A percentile compares a stretch with the other conserved stretches of the same genome.
Evolutionary conservation across 2,888 invertebrate species (phyloP).

Genomic region (Pyrrhosoma nymphula): DNA sequence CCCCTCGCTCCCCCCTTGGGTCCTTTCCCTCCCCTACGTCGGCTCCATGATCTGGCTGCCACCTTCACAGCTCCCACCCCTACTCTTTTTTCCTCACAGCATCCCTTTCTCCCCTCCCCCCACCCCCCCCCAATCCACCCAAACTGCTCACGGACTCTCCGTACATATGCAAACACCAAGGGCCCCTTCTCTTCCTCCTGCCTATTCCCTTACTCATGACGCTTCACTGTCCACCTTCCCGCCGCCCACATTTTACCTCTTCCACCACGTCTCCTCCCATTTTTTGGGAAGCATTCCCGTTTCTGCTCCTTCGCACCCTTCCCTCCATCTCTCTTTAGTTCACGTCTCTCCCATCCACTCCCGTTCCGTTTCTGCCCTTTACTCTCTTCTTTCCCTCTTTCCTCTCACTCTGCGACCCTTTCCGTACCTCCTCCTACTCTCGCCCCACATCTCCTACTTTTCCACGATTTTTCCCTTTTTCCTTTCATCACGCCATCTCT

Average conservation of each 20-base stretch:
- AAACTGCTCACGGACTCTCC: background rate
- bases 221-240: slow-evolving; percentile 21
- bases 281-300: background rate
- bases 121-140: background rate
- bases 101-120: background rate
- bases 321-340: background rate
- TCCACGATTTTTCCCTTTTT: too few relatives aligned
- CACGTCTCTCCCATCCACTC: background rate
- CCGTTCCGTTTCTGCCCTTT: background rate
- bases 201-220: background rate
- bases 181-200: background rate
- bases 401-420: too few relatives aligned
- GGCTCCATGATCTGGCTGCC: background rate
- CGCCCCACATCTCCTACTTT: too few relatives aligned
- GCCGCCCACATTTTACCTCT: slow-evolving; percentile 30
- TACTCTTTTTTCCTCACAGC: background rate
- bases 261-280: slow-evolving; percentile 19
- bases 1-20: background rate
- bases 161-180: background rate
- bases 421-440: background rate
- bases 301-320: background rate
- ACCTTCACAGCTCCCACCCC: background rate
- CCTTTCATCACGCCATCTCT: background rate
- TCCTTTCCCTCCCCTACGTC: background rate
- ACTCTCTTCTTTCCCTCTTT: too few relatives aligned